These are phyloP conservation scores for Adineta ricciae DNA, from an alignment of 2,888 invertebrate genomes.

Conservation along the genomic window DNA sequence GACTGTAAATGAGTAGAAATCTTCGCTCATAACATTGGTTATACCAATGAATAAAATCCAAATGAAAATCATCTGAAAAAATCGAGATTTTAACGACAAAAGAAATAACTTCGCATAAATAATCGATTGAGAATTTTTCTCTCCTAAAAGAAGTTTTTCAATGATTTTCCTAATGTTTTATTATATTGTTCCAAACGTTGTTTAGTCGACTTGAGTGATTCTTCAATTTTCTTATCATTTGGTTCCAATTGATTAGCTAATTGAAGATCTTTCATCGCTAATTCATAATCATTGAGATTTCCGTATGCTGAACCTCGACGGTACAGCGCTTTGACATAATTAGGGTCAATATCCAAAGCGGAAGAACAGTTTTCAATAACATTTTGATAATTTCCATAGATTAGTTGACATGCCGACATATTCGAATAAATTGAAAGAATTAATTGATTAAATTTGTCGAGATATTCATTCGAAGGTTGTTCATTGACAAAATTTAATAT, in stretches of 20 bases:
- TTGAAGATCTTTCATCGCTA: conserved; percentile 62
- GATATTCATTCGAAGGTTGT: neutral
- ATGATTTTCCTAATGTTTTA: neutral
- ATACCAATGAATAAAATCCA: neutral
- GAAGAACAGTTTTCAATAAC: conserved; percentile 76
- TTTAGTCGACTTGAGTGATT: neutral
- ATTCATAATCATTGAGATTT: conserved; percentile 65
- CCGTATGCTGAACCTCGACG: conserved; percentile 63
- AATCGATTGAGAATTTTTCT: too few relatives aligned
- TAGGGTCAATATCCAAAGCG: conserved; percentile 71
- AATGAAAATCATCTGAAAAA: neutral
- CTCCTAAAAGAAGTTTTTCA: neutral
- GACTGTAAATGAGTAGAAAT: conserved; percentile 31
- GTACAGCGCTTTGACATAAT: conserved; percentile 75
- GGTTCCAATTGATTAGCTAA: neutral
- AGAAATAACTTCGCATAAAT: too few relatives aligned
- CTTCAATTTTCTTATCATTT: neutral
- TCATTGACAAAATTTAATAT: neutral
- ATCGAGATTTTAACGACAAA: too few relatives aligned
- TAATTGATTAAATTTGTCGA: neutral
- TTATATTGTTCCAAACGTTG: neutral
- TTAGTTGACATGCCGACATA: neutral
- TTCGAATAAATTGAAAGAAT: conserved; percentile 12
- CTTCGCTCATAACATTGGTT: neutral
- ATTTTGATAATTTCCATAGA: conserved; percentile 43